Percentiles rank a stretch among this genome's conserved stretches.
Conservation (phyloP, 2,888 invertebrate genomes). For the Actias luna region DNA sequence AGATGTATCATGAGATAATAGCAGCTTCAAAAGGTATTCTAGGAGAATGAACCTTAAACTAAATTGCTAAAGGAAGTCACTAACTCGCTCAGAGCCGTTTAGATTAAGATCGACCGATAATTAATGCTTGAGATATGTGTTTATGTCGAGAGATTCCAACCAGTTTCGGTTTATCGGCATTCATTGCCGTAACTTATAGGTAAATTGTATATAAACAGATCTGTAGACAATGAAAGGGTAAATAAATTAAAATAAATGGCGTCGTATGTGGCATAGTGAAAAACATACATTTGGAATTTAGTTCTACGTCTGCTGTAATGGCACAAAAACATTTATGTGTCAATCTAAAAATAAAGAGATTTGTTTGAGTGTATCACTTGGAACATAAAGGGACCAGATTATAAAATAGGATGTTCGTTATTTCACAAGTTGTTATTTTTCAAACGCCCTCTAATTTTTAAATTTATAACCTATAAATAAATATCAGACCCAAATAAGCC, state of each 20-base stretch:
- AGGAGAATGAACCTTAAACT: not conserved
- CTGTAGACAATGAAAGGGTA: not conserved
- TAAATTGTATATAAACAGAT: not conserved
- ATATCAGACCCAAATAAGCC: too few species aligned
- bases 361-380: too few species aligned
- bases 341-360: too few species aligned
- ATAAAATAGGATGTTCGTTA: too few species aligned
- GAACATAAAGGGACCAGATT: too few species aligned
- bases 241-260: not conserved
- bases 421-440: too few species aligned
- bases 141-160: conserved; percentile 23
- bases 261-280: too few species aligned
- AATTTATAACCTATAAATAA: too few species aligned
- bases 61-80: not conserved
- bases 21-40: not conserved
- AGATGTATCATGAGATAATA: conserved; percentile 1
- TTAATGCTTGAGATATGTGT: conserved; percentile 21
- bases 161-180: not conserved
- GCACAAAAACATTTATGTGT: too few species aligned
- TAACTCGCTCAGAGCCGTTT: not conserved
- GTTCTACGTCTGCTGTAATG: too few species aligned
- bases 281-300: too few species aligned
- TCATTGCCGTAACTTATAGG: not conserved
- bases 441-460: too few species aligned
- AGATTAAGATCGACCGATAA: conserved; percentile 8